Evolutionary conservation across 2,797 vertebrate species (phyloP).

Genomic region (Hapalemur alaotrensis): DNA sequence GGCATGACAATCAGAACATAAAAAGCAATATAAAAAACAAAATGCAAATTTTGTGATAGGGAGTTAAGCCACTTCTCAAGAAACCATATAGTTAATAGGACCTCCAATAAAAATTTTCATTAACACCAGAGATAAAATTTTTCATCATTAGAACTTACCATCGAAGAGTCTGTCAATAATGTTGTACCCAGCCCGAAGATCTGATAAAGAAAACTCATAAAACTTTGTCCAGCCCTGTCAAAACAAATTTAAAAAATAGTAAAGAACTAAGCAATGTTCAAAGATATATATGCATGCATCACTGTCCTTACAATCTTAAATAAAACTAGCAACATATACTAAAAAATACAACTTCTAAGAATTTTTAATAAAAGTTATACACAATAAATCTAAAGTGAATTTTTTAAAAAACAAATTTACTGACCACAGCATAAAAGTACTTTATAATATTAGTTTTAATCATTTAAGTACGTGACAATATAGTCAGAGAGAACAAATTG

Average conservation of each 20-base stretch:
- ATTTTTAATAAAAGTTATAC: constrained; percentile 31
- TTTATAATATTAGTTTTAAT: not conserved
- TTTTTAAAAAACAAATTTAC: not conserved
- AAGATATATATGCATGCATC: not conserved
- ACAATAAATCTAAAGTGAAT: not conserved
- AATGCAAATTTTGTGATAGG: not conserved
- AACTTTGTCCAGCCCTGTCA: constrained; percentile 97
- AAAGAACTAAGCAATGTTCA: constrained; percentile 12
- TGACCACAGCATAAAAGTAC: not conserved
- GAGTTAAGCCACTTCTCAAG: not conserved
- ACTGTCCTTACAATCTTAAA: not conserved
- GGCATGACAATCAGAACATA: not conserved
- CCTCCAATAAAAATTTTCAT: not conserved
- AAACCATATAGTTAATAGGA: not conserved
- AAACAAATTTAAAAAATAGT: constrained; percentile 65
- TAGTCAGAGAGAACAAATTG: not conserved
- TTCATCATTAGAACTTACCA: constrained; percentile 84
- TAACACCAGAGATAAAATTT: not conserved
- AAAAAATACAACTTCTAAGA: not conserved
- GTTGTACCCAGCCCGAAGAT: constrained; percentile 95
- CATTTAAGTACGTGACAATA: not conserved
- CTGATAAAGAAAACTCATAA: constrained; percentile 97
- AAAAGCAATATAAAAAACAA: not conserved
- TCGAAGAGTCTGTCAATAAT: constrained; percentile 96
- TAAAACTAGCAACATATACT: not conserved